Evolutionary conservation across 2,888 invertebrate genomes (phyloP), one percentile per base, ranked within the genome.

Genomic region (Troglohyphantes excavatus): DNA sequence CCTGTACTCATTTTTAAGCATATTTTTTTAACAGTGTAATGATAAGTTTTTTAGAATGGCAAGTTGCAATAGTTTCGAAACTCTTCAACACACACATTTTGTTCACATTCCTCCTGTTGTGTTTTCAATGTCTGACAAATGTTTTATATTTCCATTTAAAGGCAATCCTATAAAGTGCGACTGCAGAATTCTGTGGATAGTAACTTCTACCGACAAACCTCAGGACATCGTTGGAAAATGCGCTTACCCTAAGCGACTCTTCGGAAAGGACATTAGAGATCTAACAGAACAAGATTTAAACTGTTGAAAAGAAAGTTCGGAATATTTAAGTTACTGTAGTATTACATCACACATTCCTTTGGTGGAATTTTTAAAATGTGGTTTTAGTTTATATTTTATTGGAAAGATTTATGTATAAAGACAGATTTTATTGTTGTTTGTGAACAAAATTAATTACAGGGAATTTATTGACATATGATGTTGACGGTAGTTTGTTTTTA

Each of bases 141-240:
- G 13, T 11, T 11, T 13, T 17, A 46, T 46, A 76, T 61, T 43
- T 17, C n/a, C 39, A 46, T 5, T 75, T 82, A n/a, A 21, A 88
- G 88, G 72, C 11, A 88, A 88, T 68, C 88, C 88, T 19, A 17
- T 88, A 2, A 88, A 88, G 39, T 88, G 88, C 39, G 88, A 88
- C 39, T 67, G 81, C 75, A 75, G 75, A 61, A 17, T 88, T 19
- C 23, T 63, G n/a, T 88, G 88, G 88, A 68, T 46, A 13, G 67
- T 82, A 11, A 39, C 46, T 19, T 81, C 88, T 2, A 23, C 29
- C 29, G 21, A 27, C 0, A 82, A 75, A 21, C 88, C 88, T 0
- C 17, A 59, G 13, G 59, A 75, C 2, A 59, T 88, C 3, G 39
- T 88, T 61, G 88, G 88, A 39, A 39, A 88, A 67, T 88, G 88